A percentile compares a stretch with the other conserved stretches of the same genome.
These are phyloP conservation scores for Brotula barbata DNA, from an alignment of 2,797 vertebrate species.

Conservation along the genomic window DNA sequence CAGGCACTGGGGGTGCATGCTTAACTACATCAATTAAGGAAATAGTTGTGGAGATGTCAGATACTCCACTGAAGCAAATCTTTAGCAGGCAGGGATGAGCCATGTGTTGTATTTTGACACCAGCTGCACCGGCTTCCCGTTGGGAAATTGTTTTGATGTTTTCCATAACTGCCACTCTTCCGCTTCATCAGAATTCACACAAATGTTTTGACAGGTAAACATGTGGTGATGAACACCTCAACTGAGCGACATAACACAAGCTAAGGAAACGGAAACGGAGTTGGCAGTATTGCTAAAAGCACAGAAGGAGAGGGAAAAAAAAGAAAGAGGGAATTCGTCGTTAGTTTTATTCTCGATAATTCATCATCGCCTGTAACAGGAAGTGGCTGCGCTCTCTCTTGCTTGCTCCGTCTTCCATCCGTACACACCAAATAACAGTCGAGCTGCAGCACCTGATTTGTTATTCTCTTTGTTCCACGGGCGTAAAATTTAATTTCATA, in stretches of 20 bases:
- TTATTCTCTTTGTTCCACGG: neutral
- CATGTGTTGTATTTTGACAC: constrained; percentile 73
- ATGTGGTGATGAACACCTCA: constrained; percentile 62
- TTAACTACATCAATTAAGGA: constrained; percentile 80
- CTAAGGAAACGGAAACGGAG: constrained; percentile 39
- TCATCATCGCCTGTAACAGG: neutral
- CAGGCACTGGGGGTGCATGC: constrained; percentile 64
- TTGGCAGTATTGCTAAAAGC: constrained; percentile 19
- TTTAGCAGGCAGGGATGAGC: constrained; percentile 62
- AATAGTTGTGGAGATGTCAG: constrained; percentile 73
- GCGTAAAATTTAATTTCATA: neutral
- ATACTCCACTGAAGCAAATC: constrained; percentile 78
- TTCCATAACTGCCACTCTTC: constrained; percentile 76
- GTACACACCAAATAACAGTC: neutral
- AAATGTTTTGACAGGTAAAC: constrained; percentile 75
- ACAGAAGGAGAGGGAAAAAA: constrained; percentile 7
- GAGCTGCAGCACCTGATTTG: neutral
- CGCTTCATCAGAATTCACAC: constrained; percentile 70
- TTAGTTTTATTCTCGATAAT: constrained; percentile 13
- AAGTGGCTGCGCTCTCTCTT: constrained; percentile 1
- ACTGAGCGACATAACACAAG: constrained; percentile 49
- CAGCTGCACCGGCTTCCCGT: constrained; percentile 74
- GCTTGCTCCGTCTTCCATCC: neutral
- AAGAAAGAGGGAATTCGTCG: neutral
- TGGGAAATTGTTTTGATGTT: constrained; percentile 72